Base-by-base conservation (phyloP, 2,113 vertebrate species). In the Varanus salvator region DNA sequence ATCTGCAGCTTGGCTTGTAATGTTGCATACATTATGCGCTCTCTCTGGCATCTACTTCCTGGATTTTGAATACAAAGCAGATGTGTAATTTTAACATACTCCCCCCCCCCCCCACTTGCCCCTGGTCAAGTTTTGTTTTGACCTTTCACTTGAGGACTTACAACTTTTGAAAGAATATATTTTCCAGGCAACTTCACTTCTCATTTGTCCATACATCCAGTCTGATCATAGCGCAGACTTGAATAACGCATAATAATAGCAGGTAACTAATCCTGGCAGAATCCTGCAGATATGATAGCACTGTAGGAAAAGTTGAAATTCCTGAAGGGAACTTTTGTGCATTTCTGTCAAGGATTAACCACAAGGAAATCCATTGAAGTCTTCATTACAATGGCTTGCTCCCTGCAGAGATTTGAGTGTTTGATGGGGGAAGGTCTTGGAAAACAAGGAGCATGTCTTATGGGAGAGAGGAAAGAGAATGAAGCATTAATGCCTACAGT, bases 1-100 rank as follows among this genome's bases (percentile, higher is more conserved):
- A 91, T 80, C 29, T 21, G 9, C 91, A 96, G 8, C 14, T 91
- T 94, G 91, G n/a, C 87, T 89, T 94, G 91, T 76, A 80, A 74
- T 92, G 94, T 93, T 75, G 2, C 87, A 74, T 81, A 75, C 71
- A 1, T 84, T 80, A 71, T 91, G 92, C 93, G 82, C 71, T 76
- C 89, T 90, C 74, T 50, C 3, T 60, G 54, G 44, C 6, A 68
- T 89, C 87, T 85, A 0, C 3, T 95, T 80, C 83, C 11, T 31
- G 8, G 31, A 0, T 80, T 89, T 80, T 71, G 86, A 92, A 44
- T 71, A 91, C 71, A 60, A 31, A 84, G 6, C 91, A 95, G 50
- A 86, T 86, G 92, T 94, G 3, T 15, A 52, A 76, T 85, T 93
- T 82, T 82, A 0, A 57, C 85, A 34, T 92, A 83, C 87, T 87